Conservation (phyloP, 2,888 invertebrate genomes). For the Morpho achilles region DNA sequence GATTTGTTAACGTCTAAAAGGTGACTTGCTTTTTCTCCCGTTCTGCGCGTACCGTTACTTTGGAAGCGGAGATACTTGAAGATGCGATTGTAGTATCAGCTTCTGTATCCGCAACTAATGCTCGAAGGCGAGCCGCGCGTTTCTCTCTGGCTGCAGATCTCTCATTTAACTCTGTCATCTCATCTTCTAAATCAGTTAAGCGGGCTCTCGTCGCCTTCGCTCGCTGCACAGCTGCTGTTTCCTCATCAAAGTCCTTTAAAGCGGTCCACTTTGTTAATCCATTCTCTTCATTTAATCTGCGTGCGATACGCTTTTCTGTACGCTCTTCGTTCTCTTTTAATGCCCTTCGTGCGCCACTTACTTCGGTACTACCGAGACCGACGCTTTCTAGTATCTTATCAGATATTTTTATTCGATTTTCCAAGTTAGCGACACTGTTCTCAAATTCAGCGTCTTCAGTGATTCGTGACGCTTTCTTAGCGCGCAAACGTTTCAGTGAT, state of each 20-base stretch:
- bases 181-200: slow-evolving; percentile 85
- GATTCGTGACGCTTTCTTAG: slow-evolving; percentile 79
- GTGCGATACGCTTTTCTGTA: slow-evolving; percentile 67
- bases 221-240: slow-evolving; percentile 80
- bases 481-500: slow-evolving; percentile 80
- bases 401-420: slow-evolving; percentile 79
- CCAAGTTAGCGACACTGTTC: slow-evolving; percentile 76
- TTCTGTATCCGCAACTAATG: slow-evolving; percentile 82
- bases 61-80: slow-evolving; percentile 49
- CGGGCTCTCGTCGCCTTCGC: slow-evolving; percentile 84
- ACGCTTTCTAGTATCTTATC: slow-evolving; percentile 83
- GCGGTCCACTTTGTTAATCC: slow-evolving; percentile 83
- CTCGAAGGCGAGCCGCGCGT: slow-evolving; percentile 84
- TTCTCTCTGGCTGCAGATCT: slow-evolving; percentile 84
- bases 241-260: slow-evolving; percentile 68
- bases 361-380: slow-evolving; percentile 79
- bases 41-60: slow-evolving; percentile 61
- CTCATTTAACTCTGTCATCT: slow-evolving; percentile 85
- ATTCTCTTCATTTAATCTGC: slow-evolving; percentile 61
- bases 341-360: slow-evolving; percentile 69
- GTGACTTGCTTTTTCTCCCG: slow-evolving; percentile 74
- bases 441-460: slow-evolving; percentile 83
- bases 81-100: slow-evolving; percentile 53
- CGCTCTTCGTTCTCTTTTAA: slow-evolving; percentile 70
- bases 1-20: slow-evolving; percentile 45